Percentiles rank a stretch among this genome's conserved stretches.
phyloP scores from a whole-genome alignment of 2,888 invertebrate species.

The Pseudanteris insignis region DNA sequence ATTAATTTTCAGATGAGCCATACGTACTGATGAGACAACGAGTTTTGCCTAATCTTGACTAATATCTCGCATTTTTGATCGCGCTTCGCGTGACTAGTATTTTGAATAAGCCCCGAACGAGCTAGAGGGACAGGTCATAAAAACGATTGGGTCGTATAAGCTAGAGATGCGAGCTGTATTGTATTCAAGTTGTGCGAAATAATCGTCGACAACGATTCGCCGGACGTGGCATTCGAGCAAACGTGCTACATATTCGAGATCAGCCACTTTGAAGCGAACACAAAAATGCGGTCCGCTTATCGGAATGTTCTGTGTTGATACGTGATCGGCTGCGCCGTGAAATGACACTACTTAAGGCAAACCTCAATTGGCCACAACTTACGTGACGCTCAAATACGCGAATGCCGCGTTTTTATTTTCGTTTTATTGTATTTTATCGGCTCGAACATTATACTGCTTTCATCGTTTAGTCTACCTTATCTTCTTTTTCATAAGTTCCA shows the following conservation, averaged over 20 bases:
- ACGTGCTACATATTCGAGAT: slow-evolving; percentile 15
- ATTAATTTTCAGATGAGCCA: slow-evolving; percentile 64
- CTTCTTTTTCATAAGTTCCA: too few relatives aligned
- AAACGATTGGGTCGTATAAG: slow-evolving; percentile 13
- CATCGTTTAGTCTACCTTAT: too few relatives aligned
- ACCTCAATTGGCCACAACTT: slow-evolving; percentile 36
- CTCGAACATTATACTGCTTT: neutral
- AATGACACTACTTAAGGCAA: slow-evolving; percentile 47
- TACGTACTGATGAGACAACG: slow-evolving; percentile 45
- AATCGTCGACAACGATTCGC: slow-evolving; percentile 30
- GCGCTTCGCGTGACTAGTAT: slow-evolving; percentile 28
- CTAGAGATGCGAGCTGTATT: slow-evolving; percentile 10
- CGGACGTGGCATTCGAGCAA: slow-evolving; percentile 25
- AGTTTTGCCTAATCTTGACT: slow-evolving; percentile 40
- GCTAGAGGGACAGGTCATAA: slow-evolving; percentile 4
- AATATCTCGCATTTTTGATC: slow-evolving; percentile 35
- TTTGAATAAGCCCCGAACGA: slow-evolving; percentile 23
- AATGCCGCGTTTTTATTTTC: slow-evolving; percentile 6
- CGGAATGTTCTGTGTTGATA: slow-evolving; percentile 40
- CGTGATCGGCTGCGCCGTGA: slow-evolving; percentile 47
- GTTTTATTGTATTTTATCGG: slow-evolving; percentile 1
- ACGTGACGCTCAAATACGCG: slow-evolving; percentile 30
- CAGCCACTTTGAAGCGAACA: slow-evolving; percentile 25
- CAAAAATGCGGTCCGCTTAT: slow-evolving; percentile 28
- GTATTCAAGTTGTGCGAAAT: slow-evolving; percentile 23